Conservation (phyloP, 1,140 invertebrate species). For the Cydia splendana region DNA sequence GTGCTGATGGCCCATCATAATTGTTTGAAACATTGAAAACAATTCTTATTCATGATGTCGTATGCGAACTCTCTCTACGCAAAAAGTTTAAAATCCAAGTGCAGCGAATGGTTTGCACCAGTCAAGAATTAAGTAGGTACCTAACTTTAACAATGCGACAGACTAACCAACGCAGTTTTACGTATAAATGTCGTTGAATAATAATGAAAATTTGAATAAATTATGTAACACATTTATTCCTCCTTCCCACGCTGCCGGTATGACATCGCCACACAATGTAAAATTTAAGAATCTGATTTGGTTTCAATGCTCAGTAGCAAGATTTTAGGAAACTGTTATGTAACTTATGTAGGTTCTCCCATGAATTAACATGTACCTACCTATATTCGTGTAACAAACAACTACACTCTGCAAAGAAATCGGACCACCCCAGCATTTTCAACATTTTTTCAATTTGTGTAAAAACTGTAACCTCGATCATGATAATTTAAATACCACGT, state of each 20-base stretch:
- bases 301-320: background rate
- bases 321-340: background rate
- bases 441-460: no score
- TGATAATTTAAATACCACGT: no score
- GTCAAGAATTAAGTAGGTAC: background rate
- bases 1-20: no score
- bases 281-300: background rate
- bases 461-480: no score
- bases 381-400: background rate
- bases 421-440: no score
- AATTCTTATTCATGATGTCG: background rate
- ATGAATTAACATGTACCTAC: background rate
- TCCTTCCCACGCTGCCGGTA: conserved; percentile 7
- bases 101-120: background rate
- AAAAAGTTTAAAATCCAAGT: background rate
- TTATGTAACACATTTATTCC: background rate
- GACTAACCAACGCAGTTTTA: background rate
- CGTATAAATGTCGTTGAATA: background rate
- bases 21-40: background rate
- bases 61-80: conserved; percentile 2
- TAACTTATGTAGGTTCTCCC: no score
- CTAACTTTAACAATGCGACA: background rate
- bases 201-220: conserved; percentile 4
- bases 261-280: background rate
- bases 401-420: no score